Conservation (phyloP, 2,888 invertebrate genomes). For the Netelia melanura region DNA sequence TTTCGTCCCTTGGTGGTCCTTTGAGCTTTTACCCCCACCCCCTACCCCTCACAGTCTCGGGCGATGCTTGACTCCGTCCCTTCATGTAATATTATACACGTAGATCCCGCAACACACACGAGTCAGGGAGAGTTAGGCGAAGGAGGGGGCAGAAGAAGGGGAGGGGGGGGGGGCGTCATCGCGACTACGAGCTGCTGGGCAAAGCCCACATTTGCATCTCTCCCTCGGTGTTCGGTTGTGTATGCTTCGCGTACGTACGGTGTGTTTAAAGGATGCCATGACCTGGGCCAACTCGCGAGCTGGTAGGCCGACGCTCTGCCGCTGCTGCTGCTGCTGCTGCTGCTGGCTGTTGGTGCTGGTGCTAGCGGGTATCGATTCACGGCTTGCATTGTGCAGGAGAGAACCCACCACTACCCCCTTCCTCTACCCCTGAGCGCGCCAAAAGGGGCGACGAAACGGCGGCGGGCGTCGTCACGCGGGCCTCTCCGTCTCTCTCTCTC, state of each 20-base stretch:
- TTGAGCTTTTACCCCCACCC: background rate
- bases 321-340: slow-evolving; percentile 39
- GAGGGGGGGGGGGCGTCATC: background rate
- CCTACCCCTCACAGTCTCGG: background rate
- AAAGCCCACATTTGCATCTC: slow-evolving; percentile 53
- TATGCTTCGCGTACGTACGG: background rate
- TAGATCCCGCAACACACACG: background rate
- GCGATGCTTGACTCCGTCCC: background rate
- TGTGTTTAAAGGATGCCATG: slow-evolving; percentile 59
- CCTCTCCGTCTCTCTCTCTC: background rate
- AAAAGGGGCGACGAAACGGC: slow-evolving; percentile 63
- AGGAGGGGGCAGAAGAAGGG: too few relatives aligned
- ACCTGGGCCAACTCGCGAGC: slow-evolving; percentile 64
- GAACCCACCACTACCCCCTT: slow-evolving; percentile 11
- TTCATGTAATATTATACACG: background rate
- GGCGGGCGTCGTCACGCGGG: slow-evolving; percentile 49
- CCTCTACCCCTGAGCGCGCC: slow-evolving; percentile 1
- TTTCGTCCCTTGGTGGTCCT: too few relatives aligned
- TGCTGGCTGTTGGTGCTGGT: slow-evolving; percentile 37
- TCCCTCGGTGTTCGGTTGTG: background rate
- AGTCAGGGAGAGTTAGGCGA: too few relatives aligned
- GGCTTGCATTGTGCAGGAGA: slow-evolving; percentile 52
- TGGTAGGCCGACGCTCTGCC: slow-evolving; percentile 54
- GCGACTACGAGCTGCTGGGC: slow-evolving; percentile 1
- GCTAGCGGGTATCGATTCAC: slow-evolving; percentile 60